Conservation (phyloP, 2,888 invertebrate genomes). For the Eurytoma californica region DNA sequence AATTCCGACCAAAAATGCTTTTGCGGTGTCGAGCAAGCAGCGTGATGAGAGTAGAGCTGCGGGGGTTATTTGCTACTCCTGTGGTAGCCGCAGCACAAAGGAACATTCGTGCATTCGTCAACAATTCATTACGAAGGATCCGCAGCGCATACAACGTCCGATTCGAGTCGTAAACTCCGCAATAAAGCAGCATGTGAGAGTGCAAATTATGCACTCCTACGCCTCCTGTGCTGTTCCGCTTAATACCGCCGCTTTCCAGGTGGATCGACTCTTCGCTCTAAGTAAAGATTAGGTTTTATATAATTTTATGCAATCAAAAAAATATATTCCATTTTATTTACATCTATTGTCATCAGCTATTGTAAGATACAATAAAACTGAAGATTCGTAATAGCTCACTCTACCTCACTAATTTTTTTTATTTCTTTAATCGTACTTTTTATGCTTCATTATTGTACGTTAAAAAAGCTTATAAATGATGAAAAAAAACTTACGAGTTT, state of each 20-base stretch:
- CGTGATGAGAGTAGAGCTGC: conserved; percentile 78
- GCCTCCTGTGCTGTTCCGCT: conserved; percentile 60
- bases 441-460: too few species aligned
- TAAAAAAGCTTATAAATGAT: too few species aligned
- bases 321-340: too few species aligned
- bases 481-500: conserved; percentile 62
- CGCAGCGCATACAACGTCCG: conserved; percentile 85
- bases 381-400: too few species aligned
- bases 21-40: conserved; percentile 86
- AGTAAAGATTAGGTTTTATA: conserved; percentile 17
- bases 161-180: conserved; percentile 86
- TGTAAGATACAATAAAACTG: too few species aligned
- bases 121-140: conserved; percentile 84
- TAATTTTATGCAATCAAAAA: background rate
- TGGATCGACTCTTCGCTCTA: conserved; percentile 67
- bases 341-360: too few species aligned
- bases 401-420: too few species aligned
- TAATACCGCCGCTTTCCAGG: conserved; percentile 63
- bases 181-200: conserved; percentile 89
- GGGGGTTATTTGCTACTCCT: conserved; percentile 78
- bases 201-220: conserved; percentile 84
- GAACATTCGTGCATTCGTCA: conserved; percentile 83
- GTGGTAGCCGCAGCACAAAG: conserved; percentile 87
- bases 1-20: conserved; percentile 84
- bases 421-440: too few species aligned